These are phyloP conservation scores for Chrysogorgia sp. DNA, from an alignment of 92 coral and sea anemone species.

Conservation along the genomic window DNA sequence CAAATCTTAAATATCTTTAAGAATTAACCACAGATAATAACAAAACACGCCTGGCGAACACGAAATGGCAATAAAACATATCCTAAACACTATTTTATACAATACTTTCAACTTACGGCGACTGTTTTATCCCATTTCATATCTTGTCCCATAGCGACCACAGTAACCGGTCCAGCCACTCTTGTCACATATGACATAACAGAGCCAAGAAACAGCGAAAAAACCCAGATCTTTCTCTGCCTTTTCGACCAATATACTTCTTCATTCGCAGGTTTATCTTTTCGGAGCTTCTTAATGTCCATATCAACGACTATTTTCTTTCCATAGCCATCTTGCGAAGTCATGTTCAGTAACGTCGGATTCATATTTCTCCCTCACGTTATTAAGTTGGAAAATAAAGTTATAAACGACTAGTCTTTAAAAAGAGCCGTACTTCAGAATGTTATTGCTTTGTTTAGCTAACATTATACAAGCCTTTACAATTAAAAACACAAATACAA, in stretches of 20 bases:
- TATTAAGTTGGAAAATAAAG: too few relatives aligned
- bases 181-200: slow-evolving; percentile 80
- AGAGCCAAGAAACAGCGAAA: slow-evolving; percentile 83
- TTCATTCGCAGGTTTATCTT: slow-evolving; percentile 41
- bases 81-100: background rate
- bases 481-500: too few relatives aligned
- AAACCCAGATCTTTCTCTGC: slow-evolving; percentile 77
- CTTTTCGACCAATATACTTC: slow-evolving; percentile 76
- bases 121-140: slow-evolving; percentile 89
- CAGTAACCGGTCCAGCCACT: slow-evolving; percentile 83
- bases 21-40: background rate
- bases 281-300: slow-evolving; percentile 34
- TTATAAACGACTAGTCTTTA: too few relatives aligned
- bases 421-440: too few relatives aligned
- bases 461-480: too few relatives aligned
- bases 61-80: background rate
- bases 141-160: slow-evolving; percentile 92
- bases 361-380: too few relatives aligned
- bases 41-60: background rate
- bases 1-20: too few relatives aligned
- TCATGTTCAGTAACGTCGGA: background rate
- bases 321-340: background rate
- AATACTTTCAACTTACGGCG: slow-evolving; percentile 65
- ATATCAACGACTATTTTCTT: slow-evolving; percentile 19
- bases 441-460: too few relatives aligned